Conservation (phyloP, 2,797 vertebrate species). For the Phoxinus dragarum region DNA sequence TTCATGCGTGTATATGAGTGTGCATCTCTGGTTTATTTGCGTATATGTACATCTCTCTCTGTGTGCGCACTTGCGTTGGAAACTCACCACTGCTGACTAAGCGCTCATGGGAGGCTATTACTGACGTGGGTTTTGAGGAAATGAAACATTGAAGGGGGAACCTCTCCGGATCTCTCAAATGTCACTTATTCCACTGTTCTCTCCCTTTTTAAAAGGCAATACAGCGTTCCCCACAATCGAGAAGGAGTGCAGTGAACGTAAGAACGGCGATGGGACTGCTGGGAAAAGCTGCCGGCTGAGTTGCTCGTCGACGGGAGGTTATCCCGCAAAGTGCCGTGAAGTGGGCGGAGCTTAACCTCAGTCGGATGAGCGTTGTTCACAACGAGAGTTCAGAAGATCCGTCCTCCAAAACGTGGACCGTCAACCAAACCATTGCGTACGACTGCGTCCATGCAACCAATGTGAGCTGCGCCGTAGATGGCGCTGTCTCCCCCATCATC, state of each 20-base stretch:
- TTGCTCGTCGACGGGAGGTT: conserved; percentile 55
- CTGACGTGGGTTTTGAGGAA: conserved; percentile 15
- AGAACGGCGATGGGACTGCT: fast-evolving
- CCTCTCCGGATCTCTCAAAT: conserved; percentile 42
- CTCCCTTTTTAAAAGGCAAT: conserved; percentile 48
- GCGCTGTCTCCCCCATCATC: not conserved
- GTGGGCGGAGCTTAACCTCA: not conserved
- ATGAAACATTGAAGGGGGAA: conserved; percentile 23
- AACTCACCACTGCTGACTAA: conserved; percentile 23
- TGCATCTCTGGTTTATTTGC: not conserved
- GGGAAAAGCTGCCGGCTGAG: conserved; percentile 7
- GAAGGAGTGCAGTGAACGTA: not conserved
- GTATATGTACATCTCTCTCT: not conserved
- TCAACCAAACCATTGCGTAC: conserved; percentile 13
- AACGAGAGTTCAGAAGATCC: not conserved
- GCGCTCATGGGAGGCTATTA: not conserved
- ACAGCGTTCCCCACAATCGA: conserved; percentile 45
- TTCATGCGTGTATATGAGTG: not conserved
- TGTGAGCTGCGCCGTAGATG: conserved; percentile 54
- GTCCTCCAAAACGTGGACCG: conserved; percentile 7
- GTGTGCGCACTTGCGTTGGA: not conserved
- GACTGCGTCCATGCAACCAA: conserved; percentile 19
- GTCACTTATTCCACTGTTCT: conserved; percentile 55
- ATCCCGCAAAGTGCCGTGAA: not conserved
- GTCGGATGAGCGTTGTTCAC: fast-evolving